Evolutionary conservation across 2,888 invertebrate genomes (phyloP).

Genomic region (Drosophila niveifrons): DNA sequence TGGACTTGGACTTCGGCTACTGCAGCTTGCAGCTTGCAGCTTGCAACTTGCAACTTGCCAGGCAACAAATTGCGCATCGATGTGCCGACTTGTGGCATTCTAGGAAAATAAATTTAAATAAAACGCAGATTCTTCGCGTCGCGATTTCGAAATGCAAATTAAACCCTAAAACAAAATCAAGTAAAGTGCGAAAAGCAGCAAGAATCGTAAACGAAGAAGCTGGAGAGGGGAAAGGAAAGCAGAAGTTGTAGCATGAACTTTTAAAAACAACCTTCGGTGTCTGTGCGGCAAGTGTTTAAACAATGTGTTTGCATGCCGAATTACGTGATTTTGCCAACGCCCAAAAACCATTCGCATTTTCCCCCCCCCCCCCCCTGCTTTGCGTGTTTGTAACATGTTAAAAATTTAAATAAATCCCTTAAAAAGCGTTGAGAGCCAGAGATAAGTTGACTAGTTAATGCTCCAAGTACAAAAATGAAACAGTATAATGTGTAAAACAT

Average conservation of each 20-base stretch:
- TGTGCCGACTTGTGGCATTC: conserved; percentile 79
- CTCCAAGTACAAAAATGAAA: background rate
- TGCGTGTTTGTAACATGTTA: conserved; percentile 72
- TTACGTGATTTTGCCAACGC: conserved; percentile 77
- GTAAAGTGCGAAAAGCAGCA: conserved; percentile 34
- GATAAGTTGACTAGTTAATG: conserved; percentile 1
- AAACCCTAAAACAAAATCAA: conserved; percentile 62
- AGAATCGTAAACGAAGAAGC: background rate
- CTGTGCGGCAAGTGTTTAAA: conserved; percentile 75
- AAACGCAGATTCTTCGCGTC: conserved; percentile 51
- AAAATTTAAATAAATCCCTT: conserved; percentile 75
- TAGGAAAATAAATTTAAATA: conserved; percentile 82
- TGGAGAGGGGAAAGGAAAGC: background rate
- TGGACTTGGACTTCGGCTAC: conserved; percentile 15
- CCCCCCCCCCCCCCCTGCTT: background rate
- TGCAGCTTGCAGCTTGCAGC: conserved; percentile 27
- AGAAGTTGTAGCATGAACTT: background rate
- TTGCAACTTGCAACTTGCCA: conserved; percentile 46
- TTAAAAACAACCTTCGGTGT: conserved; percentile 10
- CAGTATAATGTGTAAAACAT: background rate
- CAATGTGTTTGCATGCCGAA: conserved; percentile 77
- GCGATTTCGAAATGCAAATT: conserved; percentile 73
- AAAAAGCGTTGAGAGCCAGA: conserved; percentile 7
- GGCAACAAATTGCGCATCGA: conserved; percentile 80
- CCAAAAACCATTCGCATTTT: background rate